Percentiles rank a stretch among this genome's conserved stretches.
These are phyloP conservation scores for Idaea aversata DNA, from an alignment of 2,888 invertebrate species.

Conservation along the genomic window DNA sequence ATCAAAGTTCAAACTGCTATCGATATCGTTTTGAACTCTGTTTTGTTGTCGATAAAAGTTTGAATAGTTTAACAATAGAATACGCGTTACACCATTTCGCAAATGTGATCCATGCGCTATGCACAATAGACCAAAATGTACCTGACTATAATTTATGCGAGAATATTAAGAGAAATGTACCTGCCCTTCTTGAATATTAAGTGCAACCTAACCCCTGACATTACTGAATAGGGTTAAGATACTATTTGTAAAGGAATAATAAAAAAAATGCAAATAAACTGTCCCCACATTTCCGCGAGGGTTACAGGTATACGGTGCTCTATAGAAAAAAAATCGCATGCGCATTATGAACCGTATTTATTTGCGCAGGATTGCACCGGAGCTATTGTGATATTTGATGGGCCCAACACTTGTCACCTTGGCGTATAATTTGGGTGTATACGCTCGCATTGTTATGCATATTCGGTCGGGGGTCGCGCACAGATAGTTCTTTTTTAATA, in stretches of 20 bases:
- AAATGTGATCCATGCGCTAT: slow-evolving; percentile 48
- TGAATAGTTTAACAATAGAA: slow-evolving; percentile 38
- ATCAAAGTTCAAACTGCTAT: slow-evolving; percentile 42
- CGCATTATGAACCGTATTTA: slow-evolving; percentile 58
- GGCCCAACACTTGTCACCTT: slow-evolving; percentile 72
- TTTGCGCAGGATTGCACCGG: slow-evolving; percentile 31
- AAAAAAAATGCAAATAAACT: slow-evolving; percentile 80
- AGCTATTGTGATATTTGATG: slow-evolving; percentile 49
- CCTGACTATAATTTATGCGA: slow-evolving; percentile 82
- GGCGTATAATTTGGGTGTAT: slow-evolving; percentile 77
- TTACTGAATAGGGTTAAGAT: slow-evolving; percentile 79
- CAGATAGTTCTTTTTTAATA: slow-evolving; percentile 77
- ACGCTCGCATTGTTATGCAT: slow-evolving; percentile 73
- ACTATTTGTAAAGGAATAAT: slow-evolving; percentile 77
- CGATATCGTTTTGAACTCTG: slow-evolving; percentile 40
- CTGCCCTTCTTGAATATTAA: slow-evolving; percentile 81
- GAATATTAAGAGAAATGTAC: slow-evolving; percentile 81
- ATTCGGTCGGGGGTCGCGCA: slow-evolving; percentile 66
- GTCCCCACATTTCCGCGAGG: slow-evolving; percentile 68
- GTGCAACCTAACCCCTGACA: slow-evolving; percentile 81
- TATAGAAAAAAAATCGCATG: slow-evolving; percentile 66
- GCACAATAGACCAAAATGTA: slow-evolving; percentile 78
- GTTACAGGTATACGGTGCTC: slow-evolving; percentile 62
- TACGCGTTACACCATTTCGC: slow-evolving; percentile 47
- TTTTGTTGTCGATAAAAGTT: slow-evolving; percentile 34